Evolutionary conservation across 2,888 invertebrate species (phyloP), one percentile per base, ranked within the genome.

Genomic region (Cosmorhoe ocellata): DNA sequence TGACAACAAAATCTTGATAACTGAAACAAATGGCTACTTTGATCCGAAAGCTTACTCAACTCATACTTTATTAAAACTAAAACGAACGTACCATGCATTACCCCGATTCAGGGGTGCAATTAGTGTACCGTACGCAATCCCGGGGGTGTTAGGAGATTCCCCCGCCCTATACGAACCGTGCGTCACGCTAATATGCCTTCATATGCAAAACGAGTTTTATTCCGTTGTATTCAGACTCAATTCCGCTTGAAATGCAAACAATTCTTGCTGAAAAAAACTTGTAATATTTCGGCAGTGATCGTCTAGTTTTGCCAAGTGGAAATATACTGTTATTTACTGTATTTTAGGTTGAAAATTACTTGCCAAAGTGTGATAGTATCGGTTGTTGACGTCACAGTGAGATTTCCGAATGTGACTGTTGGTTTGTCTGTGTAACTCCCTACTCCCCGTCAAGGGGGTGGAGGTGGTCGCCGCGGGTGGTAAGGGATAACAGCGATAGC

Each of bases 31-130:
- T 85, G 80, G 79, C 74, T 53, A 70, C 81, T 80, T 76, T 81
- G 79, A 85, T 84, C 82, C 80, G 44, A 22, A 27, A 32, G 53
- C 56, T 56, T 46, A 41, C 45, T 32, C 37, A 50, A 58, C 62
- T 84, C 83, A 84, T 86, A 71, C 80, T 85, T 84, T 88, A 87
- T 87, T 86, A 86, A 87, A 87, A 81, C 78, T 70, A 71, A 71
- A 75, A 74, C 76, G 71, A 66, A 69, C 76, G 80, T 77, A 77
- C 67, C 79, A 74, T 84, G 84, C 85, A 84, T 88, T 89, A 87
- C 86, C 85, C 89, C 84, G 85, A 86, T 87, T 88, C 82, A 75
- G 80, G 73, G 74, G 74, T 67, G 85, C 88, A 89, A 89, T 90
- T 89, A 89, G 89, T 81, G 81, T 72, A 68, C 48, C 80, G 81